Evolutionary conservation across 2,888 invertebrate species (phyloP).

Genomic region (Sarcophaga caerulescens): DNA sequence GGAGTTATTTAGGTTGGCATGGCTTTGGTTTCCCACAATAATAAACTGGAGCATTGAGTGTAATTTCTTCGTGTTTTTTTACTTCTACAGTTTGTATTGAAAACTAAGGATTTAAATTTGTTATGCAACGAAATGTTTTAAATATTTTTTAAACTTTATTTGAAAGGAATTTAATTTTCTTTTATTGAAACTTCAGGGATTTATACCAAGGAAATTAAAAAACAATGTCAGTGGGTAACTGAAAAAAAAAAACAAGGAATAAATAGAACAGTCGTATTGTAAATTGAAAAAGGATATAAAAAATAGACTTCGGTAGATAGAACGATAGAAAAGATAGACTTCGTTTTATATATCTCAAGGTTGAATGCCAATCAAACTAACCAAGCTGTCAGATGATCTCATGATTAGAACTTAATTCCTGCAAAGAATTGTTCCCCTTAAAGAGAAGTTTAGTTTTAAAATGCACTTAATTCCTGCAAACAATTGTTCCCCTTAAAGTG

Average conservation of each 20-base stretch:
- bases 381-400: too few species aligned
- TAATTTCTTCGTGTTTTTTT: slow-evolving; percentile 12
- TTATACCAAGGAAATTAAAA: background rate
- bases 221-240: background rate
- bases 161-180: background rate
- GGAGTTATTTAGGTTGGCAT: background rate
- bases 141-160: slow-evolving; percentile 20
- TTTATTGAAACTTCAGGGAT: background rate
- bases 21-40: slow-evolving; percentile 16
- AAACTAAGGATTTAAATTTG: slow-evolving; percentile 46
- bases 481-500: too few species aligned
- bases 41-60: slow-evolving; percentile 48
- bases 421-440: too few species aligned
- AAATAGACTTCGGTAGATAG: too few species aligned
- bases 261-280: too few species aligned
- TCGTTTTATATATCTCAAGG: too few species aligned
- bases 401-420: too few species aligned
- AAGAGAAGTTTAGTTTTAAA: too few species aligned
- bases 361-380: background rate
- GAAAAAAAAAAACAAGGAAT: too few species aligned
- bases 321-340: too few species aligned
- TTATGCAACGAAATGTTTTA: slow-evolving; percentile 23
- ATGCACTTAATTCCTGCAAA: too few species aligned
- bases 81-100: background rate
- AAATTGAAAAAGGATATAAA: background rate